Base-by-base conservation (phyloP, 2,888 invertebrate species). In the Chalcis sispes region DNA sequence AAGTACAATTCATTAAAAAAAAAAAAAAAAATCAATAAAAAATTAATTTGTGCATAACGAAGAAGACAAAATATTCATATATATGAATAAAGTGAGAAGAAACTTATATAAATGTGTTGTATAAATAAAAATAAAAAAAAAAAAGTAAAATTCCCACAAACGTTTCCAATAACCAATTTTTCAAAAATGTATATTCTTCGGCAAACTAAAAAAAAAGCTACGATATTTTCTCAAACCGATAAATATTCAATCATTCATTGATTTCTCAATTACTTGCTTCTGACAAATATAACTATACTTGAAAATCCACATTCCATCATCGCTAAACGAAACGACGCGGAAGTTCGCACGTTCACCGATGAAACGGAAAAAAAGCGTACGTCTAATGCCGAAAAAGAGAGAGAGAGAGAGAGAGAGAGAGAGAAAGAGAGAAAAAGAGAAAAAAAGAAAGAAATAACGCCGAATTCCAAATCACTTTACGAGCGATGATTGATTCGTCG, bases 401-500 rank as follows among this genome's bases (percentile, higher is more conserved):
- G n/a, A n/a, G n/a, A n/a, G n/a, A n/a, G n/a, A n/a, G n/a, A n/a
- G n/a, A n/a, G n/a, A n/a, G n/a, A n/a, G n/a, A n/a, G n/a, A n/a
- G n/a, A n/a, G n/a, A n/a, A n/a, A n/a, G n/a, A n/a, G n/a, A n/a
- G n/a, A n/a, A n/a, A n/a, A n/a, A n/a, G n/a, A n/a, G n/a, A n/a
- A n/a, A n/a, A n/a, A n/a, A n/a, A n/a, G n/a, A n/a, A n/a, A n/a
- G 42, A 64, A 64, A 62, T 72, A 72, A 56, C 52, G 8, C 64
- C 54, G 71, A 71, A 71, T 62, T 23, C 64, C 27, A 54, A 75
- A 70, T 69, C 67, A 61, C 52, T 66, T 48, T 27, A n/a, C 52
- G 54, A 54, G 29, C 46, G 62, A 74, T 74, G 77, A 73, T 70
- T 61, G 73, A 69, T 77, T 73, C 64, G 64, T 65, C 56, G 67